Conservation (phyloP, 2,888 invertebrate species). For the Dysmachus trigonus region DNA sequence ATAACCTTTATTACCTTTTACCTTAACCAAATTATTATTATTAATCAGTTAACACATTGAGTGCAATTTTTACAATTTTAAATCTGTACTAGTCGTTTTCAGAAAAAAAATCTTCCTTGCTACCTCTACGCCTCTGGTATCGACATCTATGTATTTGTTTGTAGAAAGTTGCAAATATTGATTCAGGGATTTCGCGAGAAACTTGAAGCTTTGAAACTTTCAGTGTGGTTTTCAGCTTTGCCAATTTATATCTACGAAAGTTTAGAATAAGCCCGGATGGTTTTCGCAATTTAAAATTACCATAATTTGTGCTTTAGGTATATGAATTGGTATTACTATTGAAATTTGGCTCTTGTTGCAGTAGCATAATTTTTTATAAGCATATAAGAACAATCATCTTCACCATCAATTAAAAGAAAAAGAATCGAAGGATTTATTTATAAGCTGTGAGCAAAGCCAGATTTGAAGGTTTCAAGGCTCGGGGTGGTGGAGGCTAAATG, state of each 20-base stretch:
- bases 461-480: too few species aligned
- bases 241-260: not conserved
- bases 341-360: not conserved
- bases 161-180: not conserved
- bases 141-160: not conserved
- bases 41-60: too few species aligned
- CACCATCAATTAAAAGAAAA: too few species aligned
- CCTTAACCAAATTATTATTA: too few species aligned
- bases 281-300: not conserved
- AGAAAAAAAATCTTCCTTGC: not conserved
- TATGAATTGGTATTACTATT: not conserved
- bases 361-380: not conserved
- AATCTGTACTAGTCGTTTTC: too few species aligned
- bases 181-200: not conserved
- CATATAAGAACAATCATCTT: too few species aligned
- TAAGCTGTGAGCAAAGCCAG: too few species aligned
- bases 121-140: not conserved
- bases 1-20: too few species aligned
- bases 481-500: too few species aligned
- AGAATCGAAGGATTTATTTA: too few species aligned
- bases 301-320: not conserved
- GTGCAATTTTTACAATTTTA: too few species aligned
- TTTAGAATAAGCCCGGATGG: not conserved
- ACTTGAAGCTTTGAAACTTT: not conserved
- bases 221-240: not conserved